These are phyloP conservation scores for Ceratitis capitata DNA, from an alignment of 1,140 invertebrate genomes.

Conservation along the genomic window DNA sequence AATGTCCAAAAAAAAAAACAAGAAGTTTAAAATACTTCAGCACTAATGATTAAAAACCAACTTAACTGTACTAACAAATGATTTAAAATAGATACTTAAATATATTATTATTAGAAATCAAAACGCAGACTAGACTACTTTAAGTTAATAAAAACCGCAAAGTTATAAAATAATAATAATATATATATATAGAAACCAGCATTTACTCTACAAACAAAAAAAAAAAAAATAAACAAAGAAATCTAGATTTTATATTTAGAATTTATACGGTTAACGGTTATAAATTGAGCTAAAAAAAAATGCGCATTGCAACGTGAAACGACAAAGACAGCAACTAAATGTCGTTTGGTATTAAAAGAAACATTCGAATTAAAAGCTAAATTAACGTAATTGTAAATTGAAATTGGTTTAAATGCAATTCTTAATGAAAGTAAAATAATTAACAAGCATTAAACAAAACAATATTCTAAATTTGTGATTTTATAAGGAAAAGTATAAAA, in stretches of 20 bases:
- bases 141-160: background rate
- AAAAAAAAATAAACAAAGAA: background rate
- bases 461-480: constrained; percentile 36
- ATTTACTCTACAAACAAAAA: constrained; percentile 25
- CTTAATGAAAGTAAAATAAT: background rate
- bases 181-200: background rate
- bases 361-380: background rate
- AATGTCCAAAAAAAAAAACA: background rate
- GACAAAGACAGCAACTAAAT: background rate
- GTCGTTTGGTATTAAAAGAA: background rate
- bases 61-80: background rate
- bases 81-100: background rate
- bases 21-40: background rate
- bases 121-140: constrained; percentile 29
- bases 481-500: background rate
- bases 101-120: background rate
- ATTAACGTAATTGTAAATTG: background rate
- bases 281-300: background rate
- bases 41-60: constrained; percentile 6
- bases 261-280: background rate
- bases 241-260: constrained; percentile 21
- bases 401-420: background rate
- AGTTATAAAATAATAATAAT: background rate
- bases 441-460: background rate
- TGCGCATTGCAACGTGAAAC: background rate